Base-by-base conservation (phyloP, 2,888 invertebrate species). In the Cheilosia urbana region DNA sequence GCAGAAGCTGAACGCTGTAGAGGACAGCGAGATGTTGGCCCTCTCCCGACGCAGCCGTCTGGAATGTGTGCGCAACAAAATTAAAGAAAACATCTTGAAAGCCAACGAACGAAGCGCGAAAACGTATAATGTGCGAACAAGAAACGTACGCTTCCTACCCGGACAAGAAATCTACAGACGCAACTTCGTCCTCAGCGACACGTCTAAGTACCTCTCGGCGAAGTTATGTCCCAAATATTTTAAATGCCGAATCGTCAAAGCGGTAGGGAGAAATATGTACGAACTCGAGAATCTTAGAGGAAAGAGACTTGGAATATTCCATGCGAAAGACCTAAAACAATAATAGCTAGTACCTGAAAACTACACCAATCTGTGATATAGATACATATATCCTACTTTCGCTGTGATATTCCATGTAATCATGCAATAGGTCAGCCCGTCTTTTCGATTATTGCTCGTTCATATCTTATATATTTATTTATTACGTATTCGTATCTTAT, bases 21-120 rank as follows among this genome's bases (percentile, higher is more conserved):
- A 27, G 9, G 66, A 58, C 40, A n/a, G 30, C 5, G 68, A 68
- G 27, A 15, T 68, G 4, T 45, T 45, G 13, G 55, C 27, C 2
- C 66, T 68, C 9, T 17, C 66, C n/a, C 13, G 53, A 9, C 19
- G 19, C 2, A 21, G n/a, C 5, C 17, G 65, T 27, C 13, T 68
- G n/a, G 42, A 49, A 30, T 30, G 30, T 6, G 30, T 30, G 30
- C 30, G 30, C 5, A 30, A 30, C 6, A 30, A 30, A 5, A 60
- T 77, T 1, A 65, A 72, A 17, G 21, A 66, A 1, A 73, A 73
- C 30, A 5, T 77, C 6, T 47, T 76, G 6, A 58, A 51, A 9
- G 75, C 75, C 0, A 76, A 66, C n/a, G 75, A 76, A 37, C 76
- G 37, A 9, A 62, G 55, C 24, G 71, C 79, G 5, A 19, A 4